phyloP scores from a whole-genome alignment of 2,113 vertebrate species.

The Egretta garzetta region DNA sequence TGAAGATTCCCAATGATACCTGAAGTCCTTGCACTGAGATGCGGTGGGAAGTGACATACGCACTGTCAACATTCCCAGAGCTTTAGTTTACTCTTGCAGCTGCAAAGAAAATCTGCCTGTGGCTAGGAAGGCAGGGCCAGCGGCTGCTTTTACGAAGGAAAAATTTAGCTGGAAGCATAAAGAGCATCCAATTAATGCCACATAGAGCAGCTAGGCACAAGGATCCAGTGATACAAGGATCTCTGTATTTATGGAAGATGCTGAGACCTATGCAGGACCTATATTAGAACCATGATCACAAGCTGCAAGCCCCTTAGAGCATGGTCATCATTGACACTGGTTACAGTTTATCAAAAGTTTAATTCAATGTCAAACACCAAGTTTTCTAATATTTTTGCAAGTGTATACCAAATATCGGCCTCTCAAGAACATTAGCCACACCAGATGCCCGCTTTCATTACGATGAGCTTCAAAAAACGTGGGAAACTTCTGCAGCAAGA shows the following conservation, averaged over 20 bases:
- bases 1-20: not conserved
- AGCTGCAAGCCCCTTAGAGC: not conserved
- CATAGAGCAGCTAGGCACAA: not conserved
- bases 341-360: not conserved
- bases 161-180: not conserved
- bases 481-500: not conserved
- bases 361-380: not conserved
- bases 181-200: not conserved
- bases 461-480: not conserved
- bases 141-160: not conserved
- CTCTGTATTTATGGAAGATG: not conserved
- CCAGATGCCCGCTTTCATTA: not conserved
- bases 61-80: fast-evolving
- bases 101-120: not conserved
- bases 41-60: fast-evolving
- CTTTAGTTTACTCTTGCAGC: not conserved
- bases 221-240: not conserved
- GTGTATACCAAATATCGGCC: not conserved
- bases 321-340: not conserved
- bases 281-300: not conserved
- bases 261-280: not conserved
- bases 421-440: not conserved
- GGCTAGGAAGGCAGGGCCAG: not conserved
- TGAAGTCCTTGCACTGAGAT: not conserved
- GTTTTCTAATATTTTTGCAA: not conserved